Evolutionary conservation across 2,797 vertebrate species (phyloP).

Genomic region (Chrosomus eos): DNA sequence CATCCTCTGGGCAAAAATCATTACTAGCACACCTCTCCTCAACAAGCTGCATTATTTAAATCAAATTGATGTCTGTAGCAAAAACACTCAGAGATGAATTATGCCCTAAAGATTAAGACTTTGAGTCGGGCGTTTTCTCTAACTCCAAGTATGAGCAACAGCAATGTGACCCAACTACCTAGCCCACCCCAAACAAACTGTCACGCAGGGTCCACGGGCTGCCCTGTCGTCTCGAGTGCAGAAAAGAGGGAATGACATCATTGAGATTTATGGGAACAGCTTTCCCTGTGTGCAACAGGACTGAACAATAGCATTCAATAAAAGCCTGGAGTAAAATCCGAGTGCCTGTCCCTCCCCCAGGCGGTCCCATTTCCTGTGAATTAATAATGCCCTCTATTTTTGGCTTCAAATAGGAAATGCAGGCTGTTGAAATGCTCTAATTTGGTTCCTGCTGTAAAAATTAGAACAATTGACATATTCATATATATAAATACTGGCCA

Average conservation of each 20-base stretch:
- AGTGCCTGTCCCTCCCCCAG: slow-evolving; percentile 48
- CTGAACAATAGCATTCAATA: slow-evolving; percentile 73
- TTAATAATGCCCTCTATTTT: slow-evolving; percentile 74
- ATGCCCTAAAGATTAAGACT: background rate
- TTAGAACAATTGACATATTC: slow-evolving; percentile 20
- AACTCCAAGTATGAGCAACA: background rate
- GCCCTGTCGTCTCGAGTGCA: background rate
- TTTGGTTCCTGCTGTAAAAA: slow-evolving; percentile 54
- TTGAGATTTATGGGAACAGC: slow-evolving; percentile 59
- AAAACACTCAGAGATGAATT: background rate
- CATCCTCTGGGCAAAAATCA: background rate
- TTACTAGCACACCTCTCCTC: background rate
- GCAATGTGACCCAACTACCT: background rate
- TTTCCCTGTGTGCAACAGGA: slow-evolving; percentile 56
- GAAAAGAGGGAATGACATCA: slow-evolving; percentile 65
- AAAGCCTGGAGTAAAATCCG: slow-evolving; percentile 67
- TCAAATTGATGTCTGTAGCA: background rate
- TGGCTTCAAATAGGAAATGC: slow-evolving; percentile 59
- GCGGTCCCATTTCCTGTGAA: slow-evolving; percentile 73
- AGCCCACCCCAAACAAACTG: background rate
- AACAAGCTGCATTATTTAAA: background rate
- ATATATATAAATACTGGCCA: background rate
- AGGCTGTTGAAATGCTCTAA: slow-evolving; percentile 59
- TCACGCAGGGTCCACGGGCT: background rate
- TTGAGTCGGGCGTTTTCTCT: background rate